Base-by-base conservation (phyloP, 2,888 invertebrate genomes). In the Macropis europaea region DNA sequence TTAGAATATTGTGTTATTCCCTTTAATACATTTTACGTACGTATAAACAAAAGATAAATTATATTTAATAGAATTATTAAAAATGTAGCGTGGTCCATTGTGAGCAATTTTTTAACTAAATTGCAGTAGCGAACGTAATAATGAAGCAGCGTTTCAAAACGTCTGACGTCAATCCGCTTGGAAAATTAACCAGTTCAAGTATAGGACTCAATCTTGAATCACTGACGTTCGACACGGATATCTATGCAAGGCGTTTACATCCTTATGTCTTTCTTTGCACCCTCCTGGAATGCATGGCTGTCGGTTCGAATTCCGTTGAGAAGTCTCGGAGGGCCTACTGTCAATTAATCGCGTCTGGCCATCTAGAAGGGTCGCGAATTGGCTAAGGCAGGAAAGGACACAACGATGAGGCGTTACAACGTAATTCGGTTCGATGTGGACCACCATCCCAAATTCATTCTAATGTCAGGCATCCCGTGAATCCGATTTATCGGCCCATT, bases 261-360 rank as follows among this genome's bases (percentile, higher is more conserved):
- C 73, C 62, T 76, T 61, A 67, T 52, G 71, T 52, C 42, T 74
- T 77, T 69, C 77, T 73, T 77, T 70, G 80, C 72, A 77, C 82
- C 82, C 79, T 79, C 77, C 75, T 64, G 83, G 80, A 85, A 83
- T 83, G 73, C 79, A 75, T 71, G 47, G 74, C 84, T 86, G 88
- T 88, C 88, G 77, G 63, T 86, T 85, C 83, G 85, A 87, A 85
- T 88, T 84, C 82, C 82, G 81, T 83, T 81, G 77, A 77, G 81
- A 71, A 82, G 81, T 85, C 85, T 84, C 83, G 80, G 79, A 82
- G 86, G 83, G 83, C 69, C 82, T 78, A 78, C 78, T 82, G 85
- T 87, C 88, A 86, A 88, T 89, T 89, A 89, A 89, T 89, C 88
- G 85, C 79, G 81, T 77, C 86, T 79, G 81, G 86, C 85, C 86